Evolutionary conservation across 2,888 invertebrate species (phyloP), one percentile per base, ranked within the genome.

Genomic region (Standfussiana lucernea): DNA sequence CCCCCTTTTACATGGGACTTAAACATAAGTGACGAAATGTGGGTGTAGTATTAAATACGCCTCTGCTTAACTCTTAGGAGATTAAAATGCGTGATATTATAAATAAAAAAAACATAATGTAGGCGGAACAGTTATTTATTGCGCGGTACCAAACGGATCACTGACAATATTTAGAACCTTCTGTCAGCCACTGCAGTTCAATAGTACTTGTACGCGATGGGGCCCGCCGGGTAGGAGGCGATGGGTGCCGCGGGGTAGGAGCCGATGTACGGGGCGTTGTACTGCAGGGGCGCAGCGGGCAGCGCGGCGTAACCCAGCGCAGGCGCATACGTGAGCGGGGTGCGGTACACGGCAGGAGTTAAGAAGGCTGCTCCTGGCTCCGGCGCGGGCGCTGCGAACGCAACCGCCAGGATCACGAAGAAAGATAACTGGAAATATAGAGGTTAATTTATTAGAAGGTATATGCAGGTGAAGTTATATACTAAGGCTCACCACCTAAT

Each of bases 51-150:
- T 32, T 59, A 59, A 10, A 10, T 21, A 35, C 59, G 0, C 32
- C 21, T 35, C 15, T 35, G 21, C 59, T 21, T 32, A 8, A 32
- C 24, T 8, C 8, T 59, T 8, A 21, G 10, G 21, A 21, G 59
- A 21, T 28, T 7, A 35, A 18, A 59, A 32, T 21, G 32, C 8
- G 32, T 32, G 18, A 21, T 61, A 42, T 56, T 15, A 67, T 32
- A 35, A 84, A 83, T 56, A 68, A 83, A 77, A 86, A 70, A 81
- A 72, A 86, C 56, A 73, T 75, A 69, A 72, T 45, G 68, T 89
- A 90, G 91, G 91, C 91, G 90, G 89, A 90, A 90, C 83, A 75
- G 79, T 75, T 86, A 87, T 92, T 91, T 91, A 92, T 89, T 91
- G 79, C 67, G 56, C 81, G 50, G 67, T 77, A 73, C 77, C 73